Percentiles rank a stretch among this genome's conserved stretches.
phyloP scores from a whole-genome alignment of 2,797 vertebrate genomes.

The Lepilemur septentrionalis region DNA sequence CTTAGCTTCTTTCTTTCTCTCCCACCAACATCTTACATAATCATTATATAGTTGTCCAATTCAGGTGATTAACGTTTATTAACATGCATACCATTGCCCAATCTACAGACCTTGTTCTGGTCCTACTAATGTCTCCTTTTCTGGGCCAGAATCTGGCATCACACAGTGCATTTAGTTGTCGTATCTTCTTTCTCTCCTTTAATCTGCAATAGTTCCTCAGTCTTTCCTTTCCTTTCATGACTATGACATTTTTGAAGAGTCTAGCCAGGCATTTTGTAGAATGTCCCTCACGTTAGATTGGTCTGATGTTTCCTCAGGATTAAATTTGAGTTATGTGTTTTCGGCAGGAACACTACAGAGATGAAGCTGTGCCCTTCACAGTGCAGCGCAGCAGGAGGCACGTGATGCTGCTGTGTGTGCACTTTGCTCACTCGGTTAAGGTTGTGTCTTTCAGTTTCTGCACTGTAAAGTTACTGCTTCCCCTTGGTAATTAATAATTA shows the following conservation, averaged over 20 bases:
- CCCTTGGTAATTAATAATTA: neutral
- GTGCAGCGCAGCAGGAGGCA: neutral
- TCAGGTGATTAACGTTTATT: neutral
- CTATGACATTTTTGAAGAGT: neutral
- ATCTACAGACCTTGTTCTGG: neutral
- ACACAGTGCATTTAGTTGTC: neutral
- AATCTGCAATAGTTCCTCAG: neutral
- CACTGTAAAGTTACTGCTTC: neutral
- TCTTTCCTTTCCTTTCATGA: neutral
- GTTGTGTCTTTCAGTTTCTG: neutral
- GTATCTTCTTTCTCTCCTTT: neutral
- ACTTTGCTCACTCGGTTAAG: neutral
- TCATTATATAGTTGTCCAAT: neutral
- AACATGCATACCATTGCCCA: neutral
- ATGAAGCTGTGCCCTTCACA: neutral
- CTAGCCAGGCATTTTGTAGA: neutral
- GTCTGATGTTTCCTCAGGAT: neutral
- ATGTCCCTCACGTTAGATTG: neutral
- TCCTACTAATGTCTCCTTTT: neutral
- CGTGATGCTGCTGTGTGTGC: accelerated
- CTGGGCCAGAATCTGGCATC: neutral
- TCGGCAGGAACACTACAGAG: neutral
- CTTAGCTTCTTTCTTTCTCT: neutral
- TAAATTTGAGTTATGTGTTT: neutral
- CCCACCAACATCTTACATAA: neutral